Percentiles rank a stretch among this genome's conserved stretches.
Evolutionary conservation across 2,888 invertebrate species (phyloP).

Genomic region (Parapristionchus giblindavisi): DNA sequence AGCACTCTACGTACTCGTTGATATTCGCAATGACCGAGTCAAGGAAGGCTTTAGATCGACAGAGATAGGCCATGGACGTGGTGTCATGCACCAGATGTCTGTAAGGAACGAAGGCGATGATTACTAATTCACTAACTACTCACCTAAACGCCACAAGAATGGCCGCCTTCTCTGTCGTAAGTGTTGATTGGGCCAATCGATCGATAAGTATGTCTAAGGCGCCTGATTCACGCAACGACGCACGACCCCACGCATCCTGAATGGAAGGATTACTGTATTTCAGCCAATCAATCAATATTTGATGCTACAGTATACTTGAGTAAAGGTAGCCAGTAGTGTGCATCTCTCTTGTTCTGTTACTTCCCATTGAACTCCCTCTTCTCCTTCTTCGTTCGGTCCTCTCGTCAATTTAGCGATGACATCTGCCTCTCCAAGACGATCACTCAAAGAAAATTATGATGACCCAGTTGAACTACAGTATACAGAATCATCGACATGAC

Average conservation of each 20-base stretch:
- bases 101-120: conserved; percentile 41
- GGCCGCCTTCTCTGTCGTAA: conserved; percentile 27
- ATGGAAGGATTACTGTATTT: conserved; percentile 7
- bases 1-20: conserved; percentile 44
- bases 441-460: not conserved
- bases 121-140: conserved; percentile 5
- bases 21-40: conserved; percentile 52
- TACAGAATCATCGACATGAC: not conserved
- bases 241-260: conserved; percentile 63
- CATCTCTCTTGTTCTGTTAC: conserved; percentile 26
- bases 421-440: conserved; percentile 26
- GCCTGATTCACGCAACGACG: conserved; percentile 55
- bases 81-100: conserved; percentile 57
- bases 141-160: conserved; percentile 32
- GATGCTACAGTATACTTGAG: conserved; percentile 17
- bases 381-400: not conserved
- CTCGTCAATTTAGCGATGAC: not conserved
- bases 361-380: not conserved
- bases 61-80: conserved; percentile 42
- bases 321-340: conserved; percentile 32
- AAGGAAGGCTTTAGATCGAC: conserved; percentile 43
- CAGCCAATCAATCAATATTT: not conserved
- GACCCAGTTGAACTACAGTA: not conserved
- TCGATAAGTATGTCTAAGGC: conserved; percentile 58
- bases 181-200: conserved; percentile 31